Base-by-base conservation (phyloP, 2,888 invertebrate genomes). In the Drosophila prostipennis region DNA sequence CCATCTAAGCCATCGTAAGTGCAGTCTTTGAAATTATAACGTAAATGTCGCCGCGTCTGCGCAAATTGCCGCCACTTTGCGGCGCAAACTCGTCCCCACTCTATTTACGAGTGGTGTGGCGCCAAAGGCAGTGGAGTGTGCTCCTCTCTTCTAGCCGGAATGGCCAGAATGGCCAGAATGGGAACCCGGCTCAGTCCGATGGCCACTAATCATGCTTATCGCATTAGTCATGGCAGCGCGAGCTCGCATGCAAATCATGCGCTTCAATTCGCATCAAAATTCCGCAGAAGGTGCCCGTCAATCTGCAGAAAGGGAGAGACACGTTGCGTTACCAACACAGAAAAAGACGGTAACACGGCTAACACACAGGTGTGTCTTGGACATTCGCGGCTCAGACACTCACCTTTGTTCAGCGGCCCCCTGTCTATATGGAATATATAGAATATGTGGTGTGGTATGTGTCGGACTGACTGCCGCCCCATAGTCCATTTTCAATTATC, bases 401-500 rank as follows among this genome's bases (percentile, higher is more conserved):
- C 59, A 56, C 63, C 64, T 61, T 29, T 29, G 29, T 29, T 29
- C 26, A 26, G 29, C 29, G 29, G 29, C 29, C 29, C 7, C 34
- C 65, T 51, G 64, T 57, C 46, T 48, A 32, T 60, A 52, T 26
- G 19, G 19, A 3, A 3, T 19, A 26, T 26, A 6, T 6, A 26
- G 56, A 42, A 26, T 57, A 60, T 32, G 10, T 46, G n/a, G 14
- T 6, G 58, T 32, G 29, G 29, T n/a, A 26, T n/a, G 46, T 39
- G 49, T 29, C 32, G 36, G 36, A 8, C 11, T 34, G 14, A 8
- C 19, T 10, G 43, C 46, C 43, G 64, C 75, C 83, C 77, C 81
- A 85, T 86, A 85, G 84, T 77, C 87, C 84, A 86, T 85, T 85
- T 85, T 85, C 84, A 85, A 85, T 85, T 85, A 85, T 84, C 84